Base-by-base conservation (phyloP, 1,140 invertebrate genomes). In the Phenacoccus solenopsis region DNA sequence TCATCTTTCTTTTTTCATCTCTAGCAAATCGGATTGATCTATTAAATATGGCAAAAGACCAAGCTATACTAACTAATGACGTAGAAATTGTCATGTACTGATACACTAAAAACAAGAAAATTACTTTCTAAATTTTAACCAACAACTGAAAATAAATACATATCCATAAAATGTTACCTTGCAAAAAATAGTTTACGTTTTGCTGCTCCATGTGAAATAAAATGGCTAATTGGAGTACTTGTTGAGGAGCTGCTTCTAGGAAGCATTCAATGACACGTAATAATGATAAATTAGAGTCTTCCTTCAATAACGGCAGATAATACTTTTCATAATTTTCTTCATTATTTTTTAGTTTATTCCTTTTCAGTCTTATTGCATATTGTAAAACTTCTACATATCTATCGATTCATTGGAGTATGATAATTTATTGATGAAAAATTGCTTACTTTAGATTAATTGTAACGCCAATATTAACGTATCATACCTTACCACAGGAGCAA, bases 261-360 rank as follows among this genome's bases (percentile, higher is more conserved):
- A 94, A 95, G 76, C 89, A 91, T 80, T 96, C 93, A 77, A 95
- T 88, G 67, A 95, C 86, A 74, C 91, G 80, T 69, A 96, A 80
- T 70, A 95, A 79, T 12, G 90, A 88, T 1, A 90, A 88, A 81
- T 94, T 90, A 27, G 89, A 85, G 78, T 93, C 90, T 78, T 93
- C 90, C 73, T 88, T 88, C 16, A 90, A 78, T 88, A 91, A 91
- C 69, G 87, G 80, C 28, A 84, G 80, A 74, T 89, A 91, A 79
- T 88, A 90, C 73, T 81, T 78, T 24, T 80, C 78, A 74, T 88
- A 84, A 1, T 76, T 77, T 28, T 69, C 70, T 69, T 74, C 75
- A 71, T 85, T 78, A n/a, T 79, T 76, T 21, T 78, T 72, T 72
- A 78, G 79, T 64, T 81, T 75, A 56, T 77, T 80, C 67, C 76